Base-by-base conservation (phyloP, 2,888 invertebrate species). In the Zelleria hepariella region DNA sequence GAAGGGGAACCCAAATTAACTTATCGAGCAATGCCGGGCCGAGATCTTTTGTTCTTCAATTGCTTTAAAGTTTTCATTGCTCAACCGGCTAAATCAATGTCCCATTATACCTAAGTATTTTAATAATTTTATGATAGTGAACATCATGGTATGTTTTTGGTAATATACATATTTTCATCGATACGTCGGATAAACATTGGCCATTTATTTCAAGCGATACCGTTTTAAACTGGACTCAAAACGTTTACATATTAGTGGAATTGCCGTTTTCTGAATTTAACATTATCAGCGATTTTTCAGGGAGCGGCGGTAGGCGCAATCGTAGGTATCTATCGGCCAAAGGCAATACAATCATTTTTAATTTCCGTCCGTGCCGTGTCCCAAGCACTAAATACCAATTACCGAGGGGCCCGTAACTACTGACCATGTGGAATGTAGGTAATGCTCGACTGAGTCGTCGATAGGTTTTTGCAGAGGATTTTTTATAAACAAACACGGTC, bases 171-270 rank as follows among this genome's bases (percentile, higher is more conserved):
- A n/a, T n/a, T n/a, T n/a, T n/a, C 32, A 66, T 73, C 79, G 72
- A 81, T 78, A 81, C 80, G 82, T 82, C 76, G 79, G 70, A 80
- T 77, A 86, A 86, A 86, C 81, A 86, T 84, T 84, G 78, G 78
- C 80, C 72, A 73, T 73, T 78, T 78, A 73, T 78, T 78, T 74
- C 72, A 70, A 68, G 70, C 80, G 78, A 77, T 77, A 70, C 78
- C 77, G 80, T 85, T 86, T 82, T 80, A 74, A 78, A 81, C 32
- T 42, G 32, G 15, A 42, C 32, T 42, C 32, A 42, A 42, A 42
- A 42, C 32, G 15, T 42, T 42, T 15, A n/a, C n/a, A n/a, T n/a
- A 42, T 42, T 42, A 42, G 32, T 42, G 32, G 15, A 42, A 42
- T 42, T 42, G 32, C 32, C 32, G 32, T 42, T 42, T 42, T 15